These are phyloP conservation scores for Drosophila melanosoma DNA, from an alignment of 2,888 invertebrate genomes.

Conservation along the genomic window DNA sequence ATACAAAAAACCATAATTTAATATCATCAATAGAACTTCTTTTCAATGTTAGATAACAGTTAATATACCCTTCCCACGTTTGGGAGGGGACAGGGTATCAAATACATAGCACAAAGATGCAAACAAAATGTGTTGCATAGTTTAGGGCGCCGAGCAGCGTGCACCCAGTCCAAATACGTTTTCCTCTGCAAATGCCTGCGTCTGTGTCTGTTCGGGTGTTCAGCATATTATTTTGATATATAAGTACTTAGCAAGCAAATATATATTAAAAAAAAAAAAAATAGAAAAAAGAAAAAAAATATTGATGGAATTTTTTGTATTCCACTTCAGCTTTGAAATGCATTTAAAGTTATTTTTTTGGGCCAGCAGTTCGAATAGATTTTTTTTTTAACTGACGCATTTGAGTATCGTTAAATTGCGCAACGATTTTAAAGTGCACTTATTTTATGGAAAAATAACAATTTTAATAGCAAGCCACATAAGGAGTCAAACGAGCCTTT, in stretches of 20 bases:
- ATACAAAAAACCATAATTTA: neutral
- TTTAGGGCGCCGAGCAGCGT: conserved; percentile 53
- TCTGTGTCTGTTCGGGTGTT: conserved; percentile 29
- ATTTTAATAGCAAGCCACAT: conserved; percentile 11
- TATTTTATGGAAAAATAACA: conserved; percentile 38
- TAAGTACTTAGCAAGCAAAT: conserved; percentile 64
- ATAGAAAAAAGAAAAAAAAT: conserved; percentile 23
- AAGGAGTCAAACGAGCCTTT: conserved; percentile 6
- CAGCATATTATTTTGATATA: conserved; percentile 75
- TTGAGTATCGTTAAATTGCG: conserved; percentile 40
- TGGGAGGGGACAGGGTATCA: conserved; percentile 1
- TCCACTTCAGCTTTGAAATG: conserved; percentile 34
- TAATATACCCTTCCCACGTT: neutral
- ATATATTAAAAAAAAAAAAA: conserved; percentile 43
- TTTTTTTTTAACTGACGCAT: conserved; percentile 20
- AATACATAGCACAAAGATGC: conserved; percentile 66
- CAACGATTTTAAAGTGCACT: conserved; percentile 13
- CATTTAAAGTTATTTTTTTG: conserved; percentile 29
- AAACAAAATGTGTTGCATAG: conserved; percentile 77
- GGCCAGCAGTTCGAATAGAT: conserved; percentile 6
- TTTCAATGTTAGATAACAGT: neutral
- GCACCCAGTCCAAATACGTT: conserved; percentile 26
- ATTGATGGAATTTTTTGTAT: conserved; percentile 57
- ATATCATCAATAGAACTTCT: neutral
- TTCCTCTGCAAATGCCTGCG: conserved; percentile 17